Base-by-base conservation (phyloP, 1,140 invertebrate genomes). In the Sycophila sp. region DNA sequence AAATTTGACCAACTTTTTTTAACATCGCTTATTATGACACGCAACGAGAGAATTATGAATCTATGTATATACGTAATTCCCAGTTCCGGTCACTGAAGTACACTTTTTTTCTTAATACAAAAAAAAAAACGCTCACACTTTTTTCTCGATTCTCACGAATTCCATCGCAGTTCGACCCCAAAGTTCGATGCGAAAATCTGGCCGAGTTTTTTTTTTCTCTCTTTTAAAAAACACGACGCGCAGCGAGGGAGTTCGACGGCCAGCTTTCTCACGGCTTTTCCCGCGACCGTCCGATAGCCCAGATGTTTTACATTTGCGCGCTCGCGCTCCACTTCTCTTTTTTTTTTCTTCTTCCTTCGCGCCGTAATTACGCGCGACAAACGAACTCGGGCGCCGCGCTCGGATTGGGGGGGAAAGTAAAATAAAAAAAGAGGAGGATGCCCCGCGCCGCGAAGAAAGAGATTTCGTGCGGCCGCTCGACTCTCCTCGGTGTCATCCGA, bases 201-300 rank as follows among this genome's bases (percentile, higher is more conserved):
- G 5, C 0, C n/a, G 36, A 38, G 36, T 38, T 38, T 2, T 38
- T 38, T 47, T 8, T 47, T 47, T 22, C 24, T 45, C 8, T 19
- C 30, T 56, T 56, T 17, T 11, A 17, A n/a, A n/a, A 24, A 36
- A 58, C 38, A 58, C n/a, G n/a, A 19, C n/a, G 17, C n/a, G 45
- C 10, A 17, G 40, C 36, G 38, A 42, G 51, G n/a, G 51, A 56
- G 64, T 53, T 40, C 24, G 30, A 34, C 53, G 53, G 53, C 0
- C 7, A n/a, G 26, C 45, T 64, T 36, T 56, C 63, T 40, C 63
- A 26, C 30, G 53, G 40, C 36, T 65, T 65, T 47, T 53, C 63
- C 36, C 15, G 19, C 63, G 49, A 26, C 63, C 24, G 49, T 65
- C 62, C 47, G 40, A 49, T 28, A 63, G 47, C 19, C 59, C 42